phyloP scores from a whole-genome alignment of 2,113 vertebrate genomes.

The Phodopus roborovskii region DNA sequence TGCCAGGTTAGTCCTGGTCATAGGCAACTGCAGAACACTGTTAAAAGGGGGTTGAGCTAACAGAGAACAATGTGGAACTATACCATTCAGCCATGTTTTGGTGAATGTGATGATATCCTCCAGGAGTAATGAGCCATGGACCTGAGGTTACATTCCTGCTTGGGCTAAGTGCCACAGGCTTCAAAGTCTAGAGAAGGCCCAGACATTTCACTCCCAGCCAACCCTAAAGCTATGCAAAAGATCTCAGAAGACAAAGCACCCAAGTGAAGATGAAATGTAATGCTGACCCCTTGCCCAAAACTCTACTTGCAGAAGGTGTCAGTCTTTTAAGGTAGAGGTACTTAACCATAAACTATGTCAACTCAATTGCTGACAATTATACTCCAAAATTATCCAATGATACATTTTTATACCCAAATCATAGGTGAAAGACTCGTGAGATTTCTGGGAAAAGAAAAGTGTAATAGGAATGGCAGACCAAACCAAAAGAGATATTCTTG shows the following conservation, averaged over 20 bases:
- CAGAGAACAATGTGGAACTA: background rate
- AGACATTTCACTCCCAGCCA: background rate
- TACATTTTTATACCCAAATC: background rate
- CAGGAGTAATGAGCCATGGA: background rate
- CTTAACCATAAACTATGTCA: background rate
- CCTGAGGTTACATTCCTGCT: background rate
- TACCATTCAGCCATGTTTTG: background rate
- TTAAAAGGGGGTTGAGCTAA: background rate
- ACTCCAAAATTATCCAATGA: background rate
- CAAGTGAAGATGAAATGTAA: background rate
- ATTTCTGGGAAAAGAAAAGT: background rate
- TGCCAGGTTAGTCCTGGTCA: background rate
- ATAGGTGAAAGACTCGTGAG: background rate
- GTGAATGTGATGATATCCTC: background rate
- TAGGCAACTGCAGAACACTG: background rate
- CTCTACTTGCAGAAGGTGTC: background rate
- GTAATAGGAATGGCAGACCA: background rate
- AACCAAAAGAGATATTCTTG: background rate
- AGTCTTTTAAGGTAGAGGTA: background rate
- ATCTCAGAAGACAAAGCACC: background rate
- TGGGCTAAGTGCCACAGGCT: background rate
- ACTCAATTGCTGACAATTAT: background rate
- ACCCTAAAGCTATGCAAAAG: background rate
- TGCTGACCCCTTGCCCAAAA: background rate
- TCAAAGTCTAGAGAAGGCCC: background rate